Evolutionary conservation across 2,113 vertebrate genomes (phyloP), one percentile per base, ranked within the genome.

Genomic region (Eidolon helvum): DNA sequence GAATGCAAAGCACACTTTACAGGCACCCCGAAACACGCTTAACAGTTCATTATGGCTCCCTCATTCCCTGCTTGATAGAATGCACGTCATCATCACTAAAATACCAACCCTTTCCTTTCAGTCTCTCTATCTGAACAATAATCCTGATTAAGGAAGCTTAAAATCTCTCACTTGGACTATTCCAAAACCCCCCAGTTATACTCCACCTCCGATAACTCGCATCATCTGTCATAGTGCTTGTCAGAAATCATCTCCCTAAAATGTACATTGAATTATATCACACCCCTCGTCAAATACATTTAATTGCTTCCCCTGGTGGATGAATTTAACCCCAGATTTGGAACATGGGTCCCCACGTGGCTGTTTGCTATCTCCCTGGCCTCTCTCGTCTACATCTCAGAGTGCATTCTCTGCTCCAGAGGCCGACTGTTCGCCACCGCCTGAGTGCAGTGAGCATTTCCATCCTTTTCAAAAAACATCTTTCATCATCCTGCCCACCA

Each of bases 351-450:
- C 28, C 57, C 53, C 66, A 35, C 2, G 21, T 0, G 33, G 61
- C 4, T 5, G 0, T 7, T 0, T 5, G 12, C 15, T 2, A 2
- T 16, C 28, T 21, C 19, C 16, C 5, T 0, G 7, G 35, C 4
- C 33, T 48, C 5, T 5, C 18, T 30, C 48, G 6, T 2, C 4
- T 21, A 2, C 10, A 11, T n/a, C 22, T 57, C 30, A n/a, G 11
- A 38, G 40, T 5, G 15, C 9, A 33, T 0, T 35, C 71, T 8
- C 5, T 0, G 4, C 1, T 28, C 48, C 18, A 4, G 26, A 50
- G 0, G 0, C 1, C 1, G 12, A 9, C 28, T 28, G 5, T 2
- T 28, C 5, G 2, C 28, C 7, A 1, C 15, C 1, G 26, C 50
- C n/a, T 4, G 1, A n/a, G 53, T 24, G 38, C 0, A 9, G 63